Base-by-base conservation (phyloP, 2,113 vertebrate genomes). In the Sinocyclocheilus rhinocerous region DNA sequence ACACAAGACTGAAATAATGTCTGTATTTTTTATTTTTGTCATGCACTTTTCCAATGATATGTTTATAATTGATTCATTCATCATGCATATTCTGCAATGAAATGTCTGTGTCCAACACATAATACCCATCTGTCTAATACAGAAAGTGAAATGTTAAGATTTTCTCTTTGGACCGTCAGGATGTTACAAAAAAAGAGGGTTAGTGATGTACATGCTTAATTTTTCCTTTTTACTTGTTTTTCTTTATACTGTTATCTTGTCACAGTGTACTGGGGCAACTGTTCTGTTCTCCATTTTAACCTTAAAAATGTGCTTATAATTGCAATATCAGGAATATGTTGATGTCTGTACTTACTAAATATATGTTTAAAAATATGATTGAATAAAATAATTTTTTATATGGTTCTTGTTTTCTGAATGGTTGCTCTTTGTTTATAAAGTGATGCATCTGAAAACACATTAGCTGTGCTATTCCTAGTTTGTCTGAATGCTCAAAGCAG, bases 231-330 rank as follows among this genome's bases (percentile, higher is more conserved):
- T 75, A 48, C 42, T 48, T 45, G 39, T 67, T 80, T 45, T 89
- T 91, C 91, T 89, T 20, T 84, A 90, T 86, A 59, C 92, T 72
- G 85, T 83, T 90, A 57, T 15, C 26, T 61, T 81, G 86, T 83
- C 45, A 84, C 89, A 45, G 90, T 50, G 89, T 94, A 92, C 92
- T 92, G 89, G 42, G 88, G 89, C 89, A 90, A 88, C 86, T 89
- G 61, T 39, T 39, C 42, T 42, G 42, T 89, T 45, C 42, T 77
- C 85, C 83, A 81, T 77, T 89, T 89, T 81, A 87, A 90, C 89
- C 88, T 86, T 89, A 76, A 90, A 90, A 86, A 57, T 87, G 84
- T 86, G 29, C 86, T 75, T 75, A 88, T 89, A 93, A 92, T 90
- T 48, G 76, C 33, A 16, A 55, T 91, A 91, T 70, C 36, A 70